Evolutionary conservation across 2,113 vertebrate species (phyloP), one percentile per base, ranked within the genome.

Genomic region (Indicator indicator): DNA sequence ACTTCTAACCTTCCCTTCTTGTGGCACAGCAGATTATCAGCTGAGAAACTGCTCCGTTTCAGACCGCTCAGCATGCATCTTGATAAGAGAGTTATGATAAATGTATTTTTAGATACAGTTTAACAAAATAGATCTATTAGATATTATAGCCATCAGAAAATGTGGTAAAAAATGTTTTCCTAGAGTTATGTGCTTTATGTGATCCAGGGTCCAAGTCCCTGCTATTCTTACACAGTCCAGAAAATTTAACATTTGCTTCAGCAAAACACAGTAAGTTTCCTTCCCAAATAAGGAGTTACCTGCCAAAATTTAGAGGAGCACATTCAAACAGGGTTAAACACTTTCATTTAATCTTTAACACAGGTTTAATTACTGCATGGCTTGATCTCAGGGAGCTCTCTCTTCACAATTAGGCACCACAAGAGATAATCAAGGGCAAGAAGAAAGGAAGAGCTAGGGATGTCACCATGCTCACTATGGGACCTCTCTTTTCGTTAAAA

Each of bases 1-100:
- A 94, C 87, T 96, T 95, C 79, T 91, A 91, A 88, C 79, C 82
- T 74, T 68, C 78, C 91, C 69, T 93, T 67, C 68, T 67, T 60
- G 64, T 64, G 89, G 33, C 74, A 94, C 82, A 74, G 59, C 60
- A 88, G 46, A 91, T 91, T 87, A 94, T 89, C 87, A 85, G 54
- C 55, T 89, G 91, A 89, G 91, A 91, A 94, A 87, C 38, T 83
- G 60, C 72, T 90, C 71, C 2, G 2, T 93, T 94, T 77, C 68
- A 77, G 84, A 18, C 30, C 74, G 72, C 89, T 90, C 86, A 76
- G 67, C 76, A 64, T 40, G 69, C 65, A 46, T 65, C 72, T 72
- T 88, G 78, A 94, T 59, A 83, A 91, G 42, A 28, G 70, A 62
- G 58, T 42, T 60, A 63, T 44, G 38, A 95, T 60, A 86, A 91